Evolutionary conservation across 2,888 invertebrate species (phyloP).

Genomic region (Pachymerium ferrugineum): DNA sequence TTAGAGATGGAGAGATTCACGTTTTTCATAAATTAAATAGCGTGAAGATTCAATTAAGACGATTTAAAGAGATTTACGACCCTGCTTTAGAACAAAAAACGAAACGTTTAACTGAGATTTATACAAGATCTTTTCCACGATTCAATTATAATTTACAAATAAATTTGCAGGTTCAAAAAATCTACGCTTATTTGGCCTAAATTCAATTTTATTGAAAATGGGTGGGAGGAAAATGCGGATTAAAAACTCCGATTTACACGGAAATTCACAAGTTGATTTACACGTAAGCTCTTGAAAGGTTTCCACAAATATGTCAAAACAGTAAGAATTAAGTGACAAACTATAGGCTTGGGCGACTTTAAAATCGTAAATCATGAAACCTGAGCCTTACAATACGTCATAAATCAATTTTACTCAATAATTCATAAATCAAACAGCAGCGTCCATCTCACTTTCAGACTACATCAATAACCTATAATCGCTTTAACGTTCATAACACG

Average conservation of each 20-base stretch:
- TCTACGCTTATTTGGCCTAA: no score
- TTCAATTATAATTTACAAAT: no score
- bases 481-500: background rate
- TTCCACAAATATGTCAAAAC: background rate
- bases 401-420: slow-evolving; percentile 20
- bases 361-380: background rate
- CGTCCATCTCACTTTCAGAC: slow-evolving; percentile 6
- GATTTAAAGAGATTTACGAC: no score
- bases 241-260: background rate
- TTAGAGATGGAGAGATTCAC: no score
- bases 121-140: no score
- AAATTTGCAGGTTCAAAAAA: no score
- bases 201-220: no score
- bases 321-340: background rate
- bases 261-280: background rate
- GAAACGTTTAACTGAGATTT: no score
- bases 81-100: no score
- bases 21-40: no score
- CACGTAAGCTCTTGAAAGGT: background rate
- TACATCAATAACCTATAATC: slow-evolving; percentile 17
- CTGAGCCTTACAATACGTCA: slow-evolving; percentile 2
- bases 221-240: no score
- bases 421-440: slow-evolving; percentile 5
- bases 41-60: no score
- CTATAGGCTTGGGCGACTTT: background rate